A percentile compares a stretch with the other conserved stretches of the same genome.
phyloP scores from a whole-genome alignment of 2,888 invertebrate species.

The Coecobrya sp. region DNA sequence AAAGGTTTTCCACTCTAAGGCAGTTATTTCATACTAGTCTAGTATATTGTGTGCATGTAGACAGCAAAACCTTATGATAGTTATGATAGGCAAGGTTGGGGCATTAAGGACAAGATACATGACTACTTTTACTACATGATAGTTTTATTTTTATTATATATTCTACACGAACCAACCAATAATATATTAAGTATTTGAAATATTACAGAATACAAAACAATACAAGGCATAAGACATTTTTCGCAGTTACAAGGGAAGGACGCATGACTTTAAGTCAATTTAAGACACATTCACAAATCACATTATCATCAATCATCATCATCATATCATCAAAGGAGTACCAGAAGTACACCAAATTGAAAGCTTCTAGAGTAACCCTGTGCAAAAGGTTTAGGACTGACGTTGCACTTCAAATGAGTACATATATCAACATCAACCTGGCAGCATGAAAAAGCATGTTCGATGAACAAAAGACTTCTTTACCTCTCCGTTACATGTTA shows the following conservation, averaged over 20 bases:
- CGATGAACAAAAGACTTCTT: too few species aligned
- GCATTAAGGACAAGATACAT: too few species aligned
- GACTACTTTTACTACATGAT: too few species aligned
- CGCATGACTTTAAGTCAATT: slow-evolving; percentile 38
- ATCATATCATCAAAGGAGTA: slow-evolving; percentile 22
- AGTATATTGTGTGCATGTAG: too few species aligned
- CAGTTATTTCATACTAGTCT: too few species aligned
- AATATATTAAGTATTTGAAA: neutral
- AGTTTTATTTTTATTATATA: too few species aligned
- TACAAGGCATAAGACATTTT: neutral
- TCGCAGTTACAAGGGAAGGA: neutral
- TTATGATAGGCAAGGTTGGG: too few species aligned
- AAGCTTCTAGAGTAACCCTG: neutral
- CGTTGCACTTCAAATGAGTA: neutral
- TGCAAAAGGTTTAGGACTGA: neutral
- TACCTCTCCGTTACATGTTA: too few species aligned
- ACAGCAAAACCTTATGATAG: too few species aligned
- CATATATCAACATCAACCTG: neutral
- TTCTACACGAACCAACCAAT: too few species aligned
- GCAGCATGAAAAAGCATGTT: too few species aligned
- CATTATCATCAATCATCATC: slow-evolving; percentile 67
- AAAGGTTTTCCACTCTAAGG: too few species aligned
- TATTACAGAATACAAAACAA: neutral
- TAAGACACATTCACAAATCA: slow-evolving; percentile 24
- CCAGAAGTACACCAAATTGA: slow-evolving; percentile 5